A percentile compares a stretch with the other conserved stretches of the same genome.
These are phyloP conservation scores for Tenodera sinensis DNA, from an alignment of 2,888 invertebrate species.

Conservation along the genomic window DNA sequence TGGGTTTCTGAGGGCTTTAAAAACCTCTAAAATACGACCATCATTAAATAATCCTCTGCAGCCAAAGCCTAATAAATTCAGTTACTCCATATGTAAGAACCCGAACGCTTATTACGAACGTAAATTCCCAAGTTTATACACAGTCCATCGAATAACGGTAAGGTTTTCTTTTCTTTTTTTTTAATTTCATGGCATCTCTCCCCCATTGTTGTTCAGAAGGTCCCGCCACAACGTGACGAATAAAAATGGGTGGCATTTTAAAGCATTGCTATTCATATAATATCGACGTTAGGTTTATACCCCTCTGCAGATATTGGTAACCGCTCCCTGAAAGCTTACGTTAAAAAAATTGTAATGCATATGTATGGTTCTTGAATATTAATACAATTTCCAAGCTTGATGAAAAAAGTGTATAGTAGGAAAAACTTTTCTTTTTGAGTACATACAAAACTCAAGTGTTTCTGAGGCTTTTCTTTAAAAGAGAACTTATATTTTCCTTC, in stretches of 20 bases:
- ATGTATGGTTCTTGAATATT: slow-evolving; percentile 29
- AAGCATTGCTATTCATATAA: slow-evolving; percentile 8
- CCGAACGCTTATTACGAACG: background rate
- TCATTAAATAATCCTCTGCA: background rate
- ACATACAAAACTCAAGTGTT: slow-evolving; percentile 7
- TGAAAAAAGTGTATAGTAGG: slow-evolving; percentile 21
- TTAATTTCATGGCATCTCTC: background rate
- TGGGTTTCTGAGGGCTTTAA: no score
- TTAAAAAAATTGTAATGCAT: slow-evolving; percentile 24
- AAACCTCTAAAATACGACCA: no score
- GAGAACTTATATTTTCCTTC: slow-evolving; percentile 1
- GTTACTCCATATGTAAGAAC: background rate
- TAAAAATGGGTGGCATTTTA: background rate
- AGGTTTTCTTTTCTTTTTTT: background rate
- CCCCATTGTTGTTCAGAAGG: background rate
- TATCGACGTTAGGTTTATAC: background rate
- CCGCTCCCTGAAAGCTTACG: slow-evolving; percentile 5
- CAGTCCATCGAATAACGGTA: background rate
- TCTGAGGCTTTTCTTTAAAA: slow-evolving; percentile 13
- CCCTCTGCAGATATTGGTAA: background rate
- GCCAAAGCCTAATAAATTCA: background rate
- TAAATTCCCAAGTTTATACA: background rate
- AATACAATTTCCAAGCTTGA: slow-evolving; percentile 27
- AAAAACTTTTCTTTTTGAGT: slow-evolving; percentile 24
- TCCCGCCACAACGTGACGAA: background rate